These are phyloP conservation scores for Mormyrops boulengeri DNA, from an alignment of 2,797 vertebrate genomes.

Conservation along the genomic window DNA sequence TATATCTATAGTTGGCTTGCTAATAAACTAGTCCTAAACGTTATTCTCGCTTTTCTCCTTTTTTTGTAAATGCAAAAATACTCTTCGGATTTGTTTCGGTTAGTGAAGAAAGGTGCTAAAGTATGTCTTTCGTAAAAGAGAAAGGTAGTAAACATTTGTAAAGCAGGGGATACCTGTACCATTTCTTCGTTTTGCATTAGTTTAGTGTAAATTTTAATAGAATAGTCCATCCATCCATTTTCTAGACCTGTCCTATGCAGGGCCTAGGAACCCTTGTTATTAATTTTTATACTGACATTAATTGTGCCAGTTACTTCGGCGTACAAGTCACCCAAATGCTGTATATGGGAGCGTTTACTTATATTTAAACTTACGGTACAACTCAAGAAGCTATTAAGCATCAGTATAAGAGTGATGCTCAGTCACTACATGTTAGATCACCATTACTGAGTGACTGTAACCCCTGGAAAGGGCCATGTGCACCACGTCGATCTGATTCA, in stretches of 20 bases:
- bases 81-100: neutral
- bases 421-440: neutral
- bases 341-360: neutral
- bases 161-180: too few relatives aligned
- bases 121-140: too few relatives aligned
- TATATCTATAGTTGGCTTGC: neutral
- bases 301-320: neutral
- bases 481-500: neutral
- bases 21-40: neutral
- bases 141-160: too few relatives aligned
- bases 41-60: neutral
- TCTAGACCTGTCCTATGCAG: neutral
- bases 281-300: neutral
- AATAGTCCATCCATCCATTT: neutral
- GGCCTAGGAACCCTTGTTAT: neutral
- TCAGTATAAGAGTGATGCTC: neutral
- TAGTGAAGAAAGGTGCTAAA: too few relatives aligned
- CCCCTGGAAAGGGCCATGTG: neutral
- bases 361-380: neutral
- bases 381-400: neutral
- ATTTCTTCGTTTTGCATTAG: too few relatives aligned
- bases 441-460: neutral
- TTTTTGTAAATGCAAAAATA: neutral
- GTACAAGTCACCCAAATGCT: neutral
- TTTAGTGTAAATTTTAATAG: neutral